Conservation (phyloP, 2,113 vertebrate species). For the Antennarius striatus region DNA sequence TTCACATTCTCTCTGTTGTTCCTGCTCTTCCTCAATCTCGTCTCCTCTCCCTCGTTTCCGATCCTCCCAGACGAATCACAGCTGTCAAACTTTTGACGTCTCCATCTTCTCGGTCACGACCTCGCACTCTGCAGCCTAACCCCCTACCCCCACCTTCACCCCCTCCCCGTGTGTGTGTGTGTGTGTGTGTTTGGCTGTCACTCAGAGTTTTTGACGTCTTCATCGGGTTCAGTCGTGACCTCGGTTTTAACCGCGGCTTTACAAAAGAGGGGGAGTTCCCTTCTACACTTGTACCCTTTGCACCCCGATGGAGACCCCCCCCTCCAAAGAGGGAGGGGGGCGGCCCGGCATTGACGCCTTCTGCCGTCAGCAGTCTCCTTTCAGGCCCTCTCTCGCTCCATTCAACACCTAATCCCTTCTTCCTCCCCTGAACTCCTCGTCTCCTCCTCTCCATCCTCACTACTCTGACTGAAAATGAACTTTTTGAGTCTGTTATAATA, state of each 20-base stretch:
- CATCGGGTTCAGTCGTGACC: slow-evolving; percentile 78
- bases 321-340: slow-evolving; percentile 59
- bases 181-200: slow-evolving; percentile 60
- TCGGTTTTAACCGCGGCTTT: slow-evolving; percentile 66
- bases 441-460: slow-evolving; percentile 62
- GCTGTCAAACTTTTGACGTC: slow-evolving; percentile 84
- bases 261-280: slow-evolving; percentile 70
- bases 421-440: slow-evolving; percentile 56
- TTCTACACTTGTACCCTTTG: slow-evolving; percentile 66
- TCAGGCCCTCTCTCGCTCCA: slow-evolving; percentile 57
- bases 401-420: slow-evolving; percentile 74
- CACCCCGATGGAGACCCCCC: slow-evolving; percentile 61
- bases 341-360: slow-evolving; percentile 69
- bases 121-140: slow-evolving; percentile 63
- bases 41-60: slow-evolving; percentile 61
- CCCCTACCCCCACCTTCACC: slow-evolving; percentile 7
- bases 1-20: slow-evolving; percentile 67
- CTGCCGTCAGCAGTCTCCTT: slow-evolving; percentile 76
- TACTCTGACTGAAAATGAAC: slow-evolving; percentile 56
- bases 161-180: slow-evolving; percentile 49
- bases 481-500: slow-evolving; percentile 25
- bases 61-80: slow-evolving; percentile 71
- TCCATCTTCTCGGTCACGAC: slow-evolving; percentile 80
- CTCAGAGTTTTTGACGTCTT: slow-evolving; percentile 76
- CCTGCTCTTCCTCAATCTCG: slow-evolving; percentile 40